Evolutionary conservation across 2,888 invertebrate genomes (phyloP).

Genomic region (Eristalis arbustorum): DNA sequence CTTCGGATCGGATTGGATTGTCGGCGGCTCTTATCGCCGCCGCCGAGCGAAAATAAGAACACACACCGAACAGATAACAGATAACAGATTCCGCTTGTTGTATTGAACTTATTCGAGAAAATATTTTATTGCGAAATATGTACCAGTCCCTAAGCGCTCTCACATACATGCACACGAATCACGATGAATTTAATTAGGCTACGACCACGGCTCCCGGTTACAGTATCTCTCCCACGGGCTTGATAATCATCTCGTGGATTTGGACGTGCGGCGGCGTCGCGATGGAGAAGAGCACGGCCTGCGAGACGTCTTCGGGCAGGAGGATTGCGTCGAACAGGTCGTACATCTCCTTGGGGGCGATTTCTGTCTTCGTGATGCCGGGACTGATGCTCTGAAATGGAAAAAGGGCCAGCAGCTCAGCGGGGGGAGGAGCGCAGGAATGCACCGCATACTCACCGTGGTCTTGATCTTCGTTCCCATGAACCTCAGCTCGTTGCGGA

Average conservation of each 20-base stretch:
- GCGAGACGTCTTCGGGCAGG: conserved; percentile 36
- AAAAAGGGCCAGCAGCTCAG: not conserved
- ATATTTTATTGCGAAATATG: not conserved
- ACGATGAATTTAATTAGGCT: not conserved
- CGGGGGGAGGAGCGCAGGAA: not conserved
- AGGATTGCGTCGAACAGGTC: conserved; percentile 69
- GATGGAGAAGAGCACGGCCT: conserved; percentile 41
- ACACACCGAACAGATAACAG: not conserved
- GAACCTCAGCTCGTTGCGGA: conserved; percentile 71
- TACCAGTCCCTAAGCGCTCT: not conserved
- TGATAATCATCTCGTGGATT: conserved; percentile 43
- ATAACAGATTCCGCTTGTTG: not conserved
- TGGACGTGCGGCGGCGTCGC: conserved; percentile 52
- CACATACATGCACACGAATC: not conserved
- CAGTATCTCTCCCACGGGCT: conserved; percentile 31
- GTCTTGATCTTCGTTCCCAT: conserved; percentile 67
- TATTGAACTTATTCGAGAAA: not conserved
- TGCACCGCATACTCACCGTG: conserved; percentile 69
- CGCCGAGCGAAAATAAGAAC: not conserved
- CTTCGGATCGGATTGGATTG: not conserved
- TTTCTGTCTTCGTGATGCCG: conserved; percentile 28
- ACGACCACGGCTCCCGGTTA: not conserved
- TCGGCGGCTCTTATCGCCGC: not conserved
- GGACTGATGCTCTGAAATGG: conserved; percentile 43
- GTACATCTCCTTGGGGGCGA: conserved; percentile 67